Conservation (phyloP, 2,888 invertebrate genomes). For the Megaustenia siamemsis region DNA sequence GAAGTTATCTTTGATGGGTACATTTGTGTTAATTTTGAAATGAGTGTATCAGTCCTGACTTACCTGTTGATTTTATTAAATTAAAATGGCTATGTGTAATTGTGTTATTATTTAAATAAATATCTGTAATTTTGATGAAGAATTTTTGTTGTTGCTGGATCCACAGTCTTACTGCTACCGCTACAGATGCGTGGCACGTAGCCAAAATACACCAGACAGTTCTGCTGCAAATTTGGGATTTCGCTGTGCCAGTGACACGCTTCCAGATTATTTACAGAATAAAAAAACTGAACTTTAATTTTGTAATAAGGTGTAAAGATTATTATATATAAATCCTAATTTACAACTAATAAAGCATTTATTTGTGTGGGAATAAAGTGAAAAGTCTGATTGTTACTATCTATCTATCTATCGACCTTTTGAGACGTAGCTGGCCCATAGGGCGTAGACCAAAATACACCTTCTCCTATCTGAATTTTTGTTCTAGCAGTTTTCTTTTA, state of each 20-base stretch:
- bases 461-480: no score
- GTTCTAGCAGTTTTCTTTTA: no score
- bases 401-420: no score
- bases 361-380: not conserved
- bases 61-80: no score
- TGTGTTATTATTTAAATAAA: no score
- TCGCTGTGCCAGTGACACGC: slow-evolving; percentile 86
- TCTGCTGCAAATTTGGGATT: slow-evolving; percentile 96
- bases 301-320: not conserved
- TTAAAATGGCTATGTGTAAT: no score
- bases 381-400: not conserved
- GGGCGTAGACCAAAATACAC: no score
- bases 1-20: no score
- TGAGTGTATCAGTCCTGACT: no score
- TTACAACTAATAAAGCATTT: not conserved
- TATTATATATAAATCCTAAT: not conserved
- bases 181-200: slow-evolving; percentile 95
- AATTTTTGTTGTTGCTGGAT: not conserved
- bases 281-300: slow-evolving; percentile 53
- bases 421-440: no score
- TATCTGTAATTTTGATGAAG: not conserved
- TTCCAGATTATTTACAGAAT: slow-evolving; percentile 66
- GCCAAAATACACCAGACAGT: slow-evolving; percentile 95
- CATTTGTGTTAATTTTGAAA: no score
- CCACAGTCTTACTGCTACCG: slow-evolving; percentile 90